Evolutionary conservation across 2,797 vertebrate genomes (phyloP).

Genomic region (Alcedo quadribrachys): DNA sequence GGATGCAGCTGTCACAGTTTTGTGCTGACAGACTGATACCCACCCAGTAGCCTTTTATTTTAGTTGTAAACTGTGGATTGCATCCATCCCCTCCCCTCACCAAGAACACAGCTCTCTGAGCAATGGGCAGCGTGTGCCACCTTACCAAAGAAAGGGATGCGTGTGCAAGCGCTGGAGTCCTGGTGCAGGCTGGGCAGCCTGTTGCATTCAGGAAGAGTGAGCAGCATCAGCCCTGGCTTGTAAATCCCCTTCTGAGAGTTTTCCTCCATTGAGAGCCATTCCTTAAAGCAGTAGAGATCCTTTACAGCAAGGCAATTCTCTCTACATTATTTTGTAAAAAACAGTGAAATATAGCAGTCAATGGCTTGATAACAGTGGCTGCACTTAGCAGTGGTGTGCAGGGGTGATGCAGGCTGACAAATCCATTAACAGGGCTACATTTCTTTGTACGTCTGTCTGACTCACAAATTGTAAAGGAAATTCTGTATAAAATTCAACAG

Average conservation of each 20-base stretch:
- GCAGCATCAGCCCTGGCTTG: constrained; percentile 75
- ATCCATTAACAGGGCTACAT: not conserved
- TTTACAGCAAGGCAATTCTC: constrained; percentile 95
- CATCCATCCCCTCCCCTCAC: not conserved
- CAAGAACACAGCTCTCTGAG: not conserved
- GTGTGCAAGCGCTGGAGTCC: constrained; percentile 83
- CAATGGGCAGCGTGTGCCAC: not conserved
- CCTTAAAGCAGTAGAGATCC: constrained; percentile 94
- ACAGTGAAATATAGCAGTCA: constrained; percentile 64
- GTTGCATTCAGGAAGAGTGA: constrained; percentile 85
- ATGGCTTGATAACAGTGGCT: not conserved
- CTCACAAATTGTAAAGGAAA: not conserved
- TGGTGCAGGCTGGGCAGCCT: constrained; percentile 86
- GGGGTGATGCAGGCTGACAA: not conserved
- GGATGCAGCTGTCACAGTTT: no score
- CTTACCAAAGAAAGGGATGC: constrained; percentile 90
- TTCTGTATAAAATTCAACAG: not conserved
- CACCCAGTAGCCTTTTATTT: not conserved
- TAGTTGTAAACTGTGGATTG: fast-evolving
- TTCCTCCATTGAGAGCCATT: constrained; percentile 86
- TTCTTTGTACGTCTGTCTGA: not conserved
- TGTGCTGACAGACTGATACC: fast-evolving
- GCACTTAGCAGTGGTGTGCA: not conserved
- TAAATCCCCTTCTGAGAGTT: constrained; percentile 80
- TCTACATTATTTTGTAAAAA: constrained; percentile 78